Percentiles rank a stretch among this genome's conserved stretches.
These are phyloP conservation scores for Falco columbarius DNA, from an alignment of 2,797 vertebrate species.

Conservation along the genomic window DNA sequence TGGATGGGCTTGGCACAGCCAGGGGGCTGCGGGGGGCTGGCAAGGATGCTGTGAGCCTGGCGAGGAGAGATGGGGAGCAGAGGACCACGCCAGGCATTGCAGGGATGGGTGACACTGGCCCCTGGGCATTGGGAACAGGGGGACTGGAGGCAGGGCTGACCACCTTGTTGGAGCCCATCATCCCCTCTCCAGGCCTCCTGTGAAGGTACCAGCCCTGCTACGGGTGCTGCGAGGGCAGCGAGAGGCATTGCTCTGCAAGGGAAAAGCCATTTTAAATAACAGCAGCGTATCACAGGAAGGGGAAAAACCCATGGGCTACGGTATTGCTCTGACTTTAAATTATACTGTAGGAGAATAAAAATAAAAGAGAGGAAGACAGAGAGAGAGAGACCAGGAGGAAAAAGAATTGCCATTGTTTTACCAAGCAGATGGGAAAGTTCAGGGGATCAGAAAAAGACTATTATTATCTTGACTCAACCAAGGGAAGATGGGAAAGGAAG, in stretches of 20 bases:
- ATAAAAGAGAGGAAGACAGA: slow-evolving; percentile 72
- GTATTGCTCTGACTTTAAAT: slow-evolving; percentile 78
- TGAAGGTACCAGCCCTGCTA: not conserved
- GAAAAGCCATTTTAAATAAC: slow-evolving; percentile 74
- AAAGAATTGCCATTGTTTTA: slow-evolving; percentile 81
- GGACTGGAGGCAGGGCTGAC: rapidly evolving
- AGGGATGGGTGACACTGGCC: not conserved
- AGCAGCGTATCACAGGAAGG: slow-evolving; percentile 61
- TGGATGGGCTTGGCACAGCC: rapidly evolving
- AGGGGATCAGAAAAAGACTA: slow-evolving; percentile 83
- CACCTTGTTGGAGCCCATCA: not conserved
- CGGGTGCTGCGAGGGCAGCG: not conserved
- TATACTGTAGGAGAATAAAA: slow-evolving; percentile 75
- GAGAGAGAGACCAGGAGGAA: slow-evolving; percentile 48
- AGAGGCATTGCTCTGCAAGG: not conserved
- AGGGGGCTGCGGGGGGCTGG: not conserved
- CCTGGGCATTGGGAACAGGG: not conserved
- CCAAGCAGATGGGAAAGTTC: slow-evolving; percentile 82
- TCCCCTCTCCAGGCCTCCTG: not conserved
- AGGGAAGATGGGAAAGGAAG: slow-evolving; percentile 75
- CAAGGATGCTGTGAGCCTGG: not conserved
- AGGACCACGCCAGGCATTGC: not conserved
- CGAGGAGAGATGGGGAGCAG: not conserved
- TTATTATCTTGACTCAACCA: slow-evolving; percentile 79
- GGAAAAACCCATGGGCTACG: slow-evolving; percentile 66